Evolutionary conservation across 2,113 vertebrate species (phyloP), one percentile per base, ranked within the genome.

Genomic region (Charadrius vociferus): DNA sequence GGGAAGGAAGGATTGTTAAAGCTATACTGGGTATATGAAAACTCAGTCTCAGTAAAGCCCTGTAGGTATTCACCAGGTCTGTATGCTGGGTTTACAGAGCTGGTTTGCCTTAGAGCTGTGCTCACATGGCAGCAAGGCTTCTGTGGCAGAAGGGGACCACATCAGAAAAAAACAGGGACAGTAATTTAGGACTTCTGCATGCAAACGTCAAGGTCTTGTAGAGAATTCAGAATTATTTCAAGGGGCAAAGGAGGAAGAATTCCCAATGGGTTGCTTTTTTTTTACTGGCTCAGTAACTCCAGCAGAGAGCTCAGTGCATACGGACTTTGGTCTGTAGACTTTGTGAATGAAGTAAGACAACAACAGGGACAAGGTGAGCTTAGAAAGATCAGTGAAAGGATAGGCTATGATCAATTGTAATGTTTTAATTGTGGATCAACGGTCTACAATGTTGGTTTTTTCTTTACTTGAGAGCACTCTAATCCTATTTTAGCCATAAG

Each of bases 111-210:
- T 50, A 53, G 7, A 85, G 29, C 45, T 47, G 11, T 53, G 47
- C 23, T 66, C 34, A 49, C 5, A 4, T 4, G 11, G 9, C 21
- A 75, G 8, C 32, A 77, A 81, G 24, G 19, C 24, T 62, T 50
- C 66, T 55, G 12, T 4, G 63, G 52, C 66, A 71, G 22, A 75
- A 66, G 6, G 30, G 23, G 3, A 36, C 3, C 10, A 32, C 4
- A 2, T 36, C 49, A 50, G 29, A 34, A 89, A 71, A 58, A 10
- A 19, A 3, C 11, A 22, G 5, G 1, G 1, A 2, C 9, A 55
- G 18, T 9, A 61, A 9, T 75, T 59, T 55, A 49, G 45, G n/a
- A 61, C 27, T 75, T 89, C 7, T 24, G 14, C 22, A 21, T 53
- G 29, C 29, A 59, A 36, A 36, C 27, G 10, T 4, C 7, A 52